phyloP scores from a whole-genome alignment of 2,113 vertebrate genomes.

The Austrofundulus limnaeus region DNA sequence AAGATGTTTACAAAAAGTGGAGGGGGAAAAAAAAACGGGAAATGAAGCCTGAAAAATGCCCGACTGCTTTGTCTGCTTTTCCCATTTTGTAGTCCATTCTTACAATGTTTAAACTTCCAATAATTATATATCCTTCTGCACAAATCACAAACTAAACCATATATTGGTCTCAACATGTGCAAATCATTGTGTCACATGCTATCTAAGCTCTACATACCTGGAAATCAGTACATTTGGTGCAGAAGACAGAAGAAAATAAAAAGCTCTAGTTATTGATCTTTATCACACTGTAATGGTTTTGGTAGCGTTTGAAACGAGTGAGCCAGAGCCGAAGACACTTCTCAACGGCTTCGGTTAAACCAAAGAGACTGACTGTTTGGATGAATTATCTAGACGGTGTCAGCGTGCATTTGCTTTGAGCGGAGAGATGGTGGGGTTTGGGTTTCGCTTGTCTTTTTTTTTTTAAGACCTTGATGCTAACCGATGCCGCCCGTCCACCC shows the following conservation, averaged over 20 bases:
- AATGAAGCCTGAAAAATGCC: background rate
- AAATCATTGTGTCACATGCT: conserved; percentile 64
- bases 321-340: conserved; percentile 52
- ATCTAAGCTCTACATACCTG: conserved; percentile 56
- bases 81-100: conserved; percentile 14
- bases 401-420: conserved; percentile 76
- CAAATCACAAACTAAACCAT: conserved; percentile 49
- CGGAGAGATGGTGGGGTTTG: conserved; percentile 61
- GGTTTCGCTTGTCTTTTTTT: conserved; percentile 76
- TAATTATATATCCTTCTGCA: background rate
- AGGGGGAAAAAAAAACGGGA: background rate
- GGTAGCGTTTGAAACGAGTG: conserved; percentile 62
- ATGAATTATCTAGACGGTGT: conserved; percentile 81
- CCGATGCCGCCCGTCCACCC: conserved; percentile 60
- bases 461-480: conserved; percentile 72
- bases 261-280: conserved; percentile 57
- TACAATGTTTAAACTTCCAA: conserved; percentile 29
- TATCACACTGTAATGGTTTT: conserved; percentile 65
- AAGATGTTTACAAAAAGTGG: background rate
- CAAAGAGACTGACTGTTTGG: conserved; percentile 77
- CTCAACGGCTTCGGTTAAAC: conserved; percentile 66
- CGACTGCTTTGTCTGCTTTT: too few relatives aligned
- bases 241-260: conserved; percentile 30
- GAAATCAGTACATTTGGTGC: conserved; percentile 38
- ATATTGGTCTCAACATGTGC: conserved; percentile 57